These are phyloP conservation scores for Pemphredon lugubris DNA, from an alignment of 2,888 invertebrate genomes.

Conservation along the genomic window DNA sequence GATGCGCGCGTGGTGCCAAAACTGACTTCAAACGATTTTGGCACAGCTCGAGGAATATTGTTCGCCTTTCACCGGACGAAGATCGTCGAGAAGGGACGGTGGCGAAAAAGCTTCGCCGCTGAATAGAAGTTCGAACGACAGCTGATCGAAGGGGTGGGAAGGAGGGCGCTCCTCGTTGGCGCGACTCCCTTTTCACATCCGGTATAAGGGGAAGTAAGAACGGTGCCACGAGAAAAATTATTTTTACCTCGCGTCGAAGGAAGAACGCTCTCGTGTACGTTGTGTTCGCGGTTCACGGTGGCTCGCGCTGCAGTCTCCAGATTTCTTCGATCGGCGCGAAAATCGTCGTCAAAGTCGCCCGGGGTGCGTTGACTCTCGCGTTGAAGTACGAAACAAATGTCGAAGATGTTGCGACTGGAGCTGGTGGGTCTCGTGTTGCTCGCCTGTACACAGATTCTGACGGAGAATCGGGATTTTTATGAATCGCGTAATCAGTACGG, in stretches of 20 bases:
- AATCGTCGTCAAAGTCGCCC: background rate
- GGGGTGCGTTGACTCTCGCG: background rate
- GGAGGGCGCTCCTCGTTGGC: background rate
- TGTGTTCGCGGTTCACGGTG: conserved; percentile 3
- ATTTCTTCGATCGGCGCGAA: background rate
- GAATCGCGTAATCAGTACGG: conserved; percentile 67
- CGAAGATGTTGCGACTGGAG: conserved; percentile 75
- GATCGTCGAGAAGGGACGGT: background rate
- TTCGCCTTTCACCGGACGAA: background rate
- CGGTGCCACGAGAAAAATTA: conserved; percentile 49
- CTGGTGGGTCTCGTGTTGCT: conserved; percentile 74
- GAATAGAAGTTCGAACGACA: conserved; percentile 22
- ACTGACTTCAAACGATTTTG: conserved; percentile 22
- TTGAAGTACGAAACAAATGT: conserved; percentile 46
- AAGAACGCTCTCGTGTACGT: background rate
- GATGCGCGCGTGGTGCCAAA: conserved; percentile 32
- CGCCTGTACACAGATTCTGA: conserved; percentile 76
- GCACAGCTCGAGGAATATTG: conserved; percentile 16
- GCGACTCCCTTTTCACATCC: conserved; percentile 40
- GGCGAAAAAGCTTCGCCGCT: background rate
- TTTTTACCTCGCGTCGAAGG: conserved; percentile 44
- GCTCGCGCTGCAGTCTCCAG: conserved; percentile 1
- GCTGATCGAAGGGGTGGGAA: background rate
- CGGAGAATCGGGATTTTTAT: conserved; percentile 73
- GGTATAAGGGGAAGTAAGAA: conserved; percentile 38